Evolutionary conservation across 2,113 vertebrate species (phyloP).

Genomic region (Chitala chitala): DNA sequence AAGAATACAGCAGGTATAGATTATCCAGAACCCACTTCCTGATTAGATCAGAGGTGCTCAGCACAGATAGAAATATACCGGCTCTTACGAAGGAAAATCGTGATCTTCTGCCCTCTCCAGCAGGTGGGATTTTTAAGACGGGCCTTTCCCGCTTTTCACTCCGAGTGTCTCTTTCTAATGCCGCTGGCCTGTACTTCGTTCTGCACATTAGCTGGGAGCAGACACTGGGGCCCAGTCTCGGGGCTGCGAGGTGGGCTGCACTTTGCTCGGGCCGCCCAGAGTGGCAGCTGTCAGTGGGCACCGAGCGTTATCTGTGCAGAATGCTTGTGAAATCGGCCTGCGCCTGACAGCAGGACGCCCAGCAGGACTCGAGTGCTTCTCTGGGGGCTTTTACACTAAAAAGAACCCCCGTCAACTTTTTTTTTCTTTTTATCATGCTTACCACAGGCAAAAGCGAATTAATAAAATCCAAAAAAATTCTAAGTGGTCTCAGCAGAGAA

Average conservation of each 20-base stretch:
- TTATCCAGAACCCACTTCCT: no score
- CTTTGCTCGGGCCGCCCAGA: slow-evolving; percentile 45
- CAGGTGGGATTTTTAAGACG: neutral
- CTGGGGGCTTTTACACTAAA: neutral
- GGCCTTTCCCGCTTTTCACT: neutral
- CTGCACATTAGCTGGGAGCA: neutral
- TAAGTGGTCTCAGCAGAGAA: neutral
- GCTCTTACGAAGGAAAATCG: neutral
- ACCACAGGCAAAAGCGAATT: neutral
- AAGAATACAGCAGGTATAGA: no score
- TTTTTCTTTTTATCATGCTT: neutral
- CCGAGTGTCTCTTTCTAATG: neutral
- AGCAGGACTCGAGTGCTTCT: neutral
- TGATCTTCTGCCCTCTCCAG: neutral
- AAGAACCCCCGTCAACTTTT: neutral
- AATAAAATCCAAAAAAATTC: neutral
- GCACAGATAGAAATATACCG: neutral
- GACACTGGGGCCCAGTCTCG: neutral
- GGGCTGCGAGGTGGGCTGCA: slow-evolving; percentile 1
- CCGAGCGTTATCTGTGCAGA: slow-evolving; percentile 45
- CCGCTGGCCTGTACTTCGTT: neutral
- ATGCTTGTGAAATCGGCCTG: slow-evolving; percentile 41
- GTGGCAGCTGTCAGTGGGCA: slow-evolving; percentile 60
- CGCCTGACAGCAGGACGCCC: slow-evolving; percentile 29
- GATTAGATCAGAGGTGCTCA: neutral